Percentiles rank a stretch among this genome's conserved stretches.
Evolutionary conservation across 2,113 vertebrate genomes (phyloP).

Genomic region (Ornithorhynchus anatinus): DNA sequence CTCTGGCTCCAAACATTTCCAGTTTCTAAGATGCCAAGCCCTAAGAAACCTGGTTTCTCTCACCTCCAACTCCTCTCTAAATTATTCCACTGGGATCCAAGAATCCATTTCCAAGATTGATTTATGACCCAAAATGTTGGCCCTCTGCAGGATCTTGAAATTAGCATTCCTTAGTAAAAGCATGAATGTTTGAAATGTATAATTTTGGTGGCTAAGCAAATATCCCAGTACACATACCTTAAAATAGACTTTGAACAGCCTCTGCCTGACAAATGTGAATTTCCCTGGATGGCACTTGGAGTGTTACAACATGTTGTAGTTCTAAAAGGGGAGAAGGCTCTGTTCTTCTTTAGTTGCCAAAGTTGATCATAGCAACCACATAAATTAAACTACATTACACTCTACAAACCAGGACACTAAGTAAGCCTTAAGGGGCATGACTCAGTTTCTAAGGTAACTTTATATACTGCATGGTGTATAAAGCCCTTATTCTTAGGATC

Average conservation of each 20-base stretch:
- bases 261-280: constrained; percentile 2
- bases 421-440: background rate
- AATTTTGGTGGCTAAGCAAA: background rate
- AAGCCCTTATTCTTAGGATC: too few relatives aligned
- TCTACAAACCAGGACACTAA: background rate
- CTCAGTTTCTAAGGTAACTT: background rate
- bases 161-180: background rate
- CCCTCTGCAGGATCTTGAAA: background rate
- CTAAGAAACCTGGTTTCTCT: too few relatives aligned
- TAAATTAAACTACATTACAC: background rate
- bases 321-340: background rate
- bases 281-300: background rate
- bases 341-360: background rate
- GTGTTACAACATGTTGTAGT: background rate
- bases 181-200: background rate
- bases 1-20: too few relatives aligned
- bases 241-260: constrained; percentile 1
- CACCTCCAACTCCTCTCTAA: too few relatives aligned
- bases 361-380: background rate
- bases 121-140: background rate
- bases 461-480: background rate
- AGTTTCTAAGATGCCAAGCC: too few relatives aligned
- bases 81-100: too few relatives aligned
- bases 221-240: background rate
- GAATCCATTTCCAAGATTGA: too few relatives aligned